These are phyloP conservation scores for Manis crassicaudata DNA, from an alignment of 2,797 vertebrate genomes.

Conservation along the genomic window DNA sequence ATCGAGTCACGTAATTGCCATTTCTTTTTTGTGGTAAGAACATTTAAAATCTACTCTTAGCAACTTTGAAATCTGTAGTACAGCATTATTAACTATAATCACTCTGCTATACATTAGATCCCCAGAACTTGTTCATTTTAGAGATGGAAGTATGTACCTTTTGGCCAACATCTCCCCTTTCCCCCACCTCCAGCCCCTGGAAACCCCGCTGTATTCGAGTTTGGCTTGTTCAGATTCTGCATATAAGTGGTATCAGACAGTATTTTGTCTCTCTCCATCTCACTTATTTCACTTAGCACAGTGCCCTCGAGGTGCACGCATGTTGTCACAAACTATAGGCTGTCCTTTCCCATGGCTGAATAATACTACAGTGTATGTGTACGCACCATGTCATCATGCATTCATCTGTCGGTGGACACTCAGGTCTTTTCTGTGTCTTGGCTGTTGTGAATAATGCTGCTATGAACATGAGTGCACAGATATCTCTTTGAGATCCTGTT, in stretches of 20 bases:
- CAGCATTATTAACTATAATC: rapidly evolving
- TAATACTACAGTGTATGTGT: background rate
- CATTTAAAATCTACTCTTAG: background rate
- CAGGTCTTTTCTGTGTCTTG: background rate
- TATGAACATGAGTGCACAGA: background rate
- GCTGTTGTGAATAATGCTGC: background rate
- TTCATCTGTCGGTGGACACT: background rate
- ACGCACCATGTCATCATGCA: background rate
- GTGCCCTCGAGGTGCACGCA: background rate
- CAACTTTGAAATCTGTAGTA: background rate
- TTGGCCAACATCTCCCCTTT: background rate
- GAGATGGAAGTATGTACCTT: background rate
- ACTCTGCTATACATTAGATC: rapidly evolving
- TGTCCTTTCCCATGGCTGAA: background rate
- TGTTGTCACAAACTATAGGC: background rate
- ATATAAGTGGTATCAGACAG: no score
- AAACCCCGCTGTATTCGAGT: no score
- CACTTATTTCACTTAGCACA: background rate
- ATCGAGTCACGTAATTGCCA: rapidly evolving
- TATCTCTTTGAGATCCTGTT: background rate
- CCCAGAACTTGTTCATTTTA: background rate
- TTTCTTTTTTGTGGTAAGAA: background rate
- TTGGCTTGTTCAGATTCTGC: background rate
- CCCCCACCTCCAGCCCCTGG: background rate
- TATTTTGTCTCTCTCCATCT: background rate